Conservation (phyloP, 2,888 invertebrate genomes). For the Diadegma fenestrale region DNA sequence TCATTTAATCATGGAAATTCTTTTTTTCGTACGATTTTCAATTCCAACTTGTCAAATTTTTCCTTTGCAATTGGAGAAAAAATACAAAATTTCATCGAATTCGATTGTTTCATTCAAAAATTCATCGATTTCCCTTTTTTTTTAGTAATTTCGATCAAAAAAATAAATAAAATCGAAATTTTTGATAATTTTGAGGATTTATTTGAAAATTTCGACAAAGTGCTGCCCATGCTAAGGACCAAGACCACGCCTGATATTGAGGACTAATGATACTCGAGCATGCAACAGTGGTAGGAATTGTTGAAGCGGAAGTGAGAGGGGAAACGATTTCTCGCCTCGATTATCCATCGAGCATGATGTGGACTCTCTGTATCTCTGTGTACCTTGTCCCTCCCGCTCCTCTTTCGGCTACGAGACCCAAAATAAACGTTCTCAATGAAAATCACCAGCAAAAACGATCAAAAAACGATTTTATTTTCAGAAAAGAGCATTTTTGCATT, state of each 20-base stretch:
- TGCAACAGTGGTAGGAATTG: slow-evolving; percentile 52
- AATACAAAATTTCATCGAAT: too few relatives aligned
- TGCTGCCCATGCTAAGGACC: background rate
- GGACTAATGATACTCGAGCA: slow-evolving; percentile 35
- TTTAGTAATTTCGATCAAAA: background rate
- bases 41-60: background rate
- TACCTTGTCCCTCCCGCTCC: background rate
- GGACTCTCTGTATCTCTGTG: background rate
- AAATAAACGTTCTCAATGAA: background rate
- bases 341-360: slow-evolving; percentile 35
- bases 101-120: too few relatives aligned
- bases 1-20: background rate
- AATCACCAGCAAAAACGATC: background rate
- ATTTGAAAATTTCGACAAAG: background rate
- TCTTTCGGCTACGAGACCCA: background rate
- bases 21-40: background rate
- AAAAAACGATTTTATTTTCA: background rate
- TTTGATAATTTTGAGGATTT: too few relatives aligned
- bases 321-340: slow-evolving; percentile 60
- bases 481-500: background rate
- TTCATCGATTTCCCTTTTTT: too few relatives aligned
- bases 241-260: slow-evolving; percentile 20
- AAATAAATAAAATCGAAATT: background rate
- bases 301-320: slow-evolving; percentile 70
- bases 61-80: background rate